Conservation (phyloP, 92 coral and sea anemone genomes). For the Actinostola sp. region DNA sequence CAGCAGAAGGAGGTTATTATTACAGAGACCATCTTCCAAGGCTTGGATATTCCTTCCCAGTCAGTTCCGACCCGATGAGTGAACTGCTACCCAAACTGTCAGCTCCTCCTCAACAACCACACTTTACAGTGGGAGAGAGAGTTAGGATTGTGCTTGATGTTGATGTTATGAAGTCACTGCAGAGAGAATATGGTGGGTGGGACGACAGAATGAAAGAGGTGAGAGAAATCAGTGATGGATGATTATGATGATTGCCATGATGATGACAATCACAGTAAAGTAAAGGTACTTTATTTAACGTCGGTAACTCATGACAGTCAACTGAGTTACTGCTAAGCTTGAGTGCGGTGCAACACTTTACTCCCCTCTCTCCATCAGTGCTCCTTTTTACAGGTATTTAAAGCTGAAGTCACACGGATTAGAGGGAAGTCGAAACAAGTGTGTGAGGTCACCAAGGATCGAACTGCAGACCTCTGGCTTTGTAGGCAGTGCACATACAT, state of each 20-base stretch:
- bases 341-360: too few relatives aligned
- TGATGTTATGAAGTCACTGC: conserved; percentile 53
- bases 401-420: too few relatives aligned
- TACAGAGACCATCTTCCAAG: conserved; percentile 80
- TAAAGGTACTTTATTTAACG: too few relatives aligned
- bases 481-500: too few relatives aligned
- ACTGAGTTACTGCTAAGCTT: too few relatives aligned
- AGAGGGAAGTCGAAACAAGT: too few relatives aligned
- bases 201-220: conserved; percentile 83
- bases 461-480: too few relatives aligned
- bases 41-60: conserved; percentile 30
- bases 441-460: too few relatives aligned
- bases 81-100: not conserved
- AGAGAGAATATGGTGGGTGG: conserved; percentile 84
- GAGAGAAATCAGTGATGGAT: not conserved
- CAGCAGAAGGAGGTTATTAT: conserved; percentile 58
- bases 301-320: too few relatives aligned
- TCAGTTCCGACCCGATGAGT: not conserved
- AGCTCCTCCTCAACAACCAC: not conserved
- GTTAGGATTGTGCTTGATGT: conserved; percentile 28
- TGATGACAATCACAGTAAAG: not conserved
- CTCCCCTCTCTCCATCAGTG: too few relatives aligned
- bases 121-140: conserved; percentile 22
- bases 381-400: too few relatives aligned
- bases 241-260: not conserved